Percentiles rank a stretch among this genome's conserved stretches.
Evolutionary conservation across 2,113 vertebrate genomes (phyloP).

Genomic region (Pimephales promelas): DNA sequence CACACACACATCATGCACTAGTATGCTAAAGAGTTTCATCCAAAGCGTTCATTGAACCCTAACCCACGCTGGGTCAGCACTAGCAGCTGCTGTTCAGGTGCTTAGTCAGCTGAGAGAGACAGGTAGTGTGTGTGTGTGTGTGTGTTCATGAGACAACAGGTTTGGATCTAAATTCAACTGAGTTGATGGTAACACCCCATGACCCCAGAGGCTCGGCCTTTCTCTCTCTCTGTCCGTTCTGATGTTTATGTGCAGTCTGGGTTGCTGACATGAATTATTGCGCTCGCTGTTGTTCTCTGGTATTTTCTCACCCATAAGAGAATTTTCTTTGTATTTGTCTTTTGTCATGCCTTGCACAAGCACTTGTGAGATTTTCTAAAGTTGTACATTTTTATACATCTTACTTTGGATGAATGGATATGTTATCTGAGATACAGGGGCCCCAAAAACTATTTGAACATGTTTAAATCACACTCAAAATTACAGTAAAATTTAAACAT

Average conservation of each 20-base stretch:
- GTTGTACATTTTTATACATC: not conserved
- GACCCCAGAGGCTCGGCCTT: slow-evolving; percentile 57
- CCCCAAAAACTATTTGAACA: not conserved
- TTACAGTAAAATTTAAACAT: no score
- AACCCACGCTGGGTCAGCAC: slow-evolving; percentile 9
- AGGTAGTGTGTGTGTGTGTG: slow-evolving; percentile 34
- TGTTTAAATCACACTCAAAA: not conserved
- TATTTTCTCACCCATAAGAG: slow-evolving; percentile 44
- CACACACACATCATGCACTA: slow-evolving; percentile 1
- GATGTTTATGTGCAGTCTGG: slow-evolving; percentile 25
- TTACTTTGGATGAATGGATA: not conserved
- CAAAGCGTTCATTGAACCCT: slow-evolving; percentile 17
- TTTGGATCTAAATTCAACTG: slow-evolving; percentile 13
- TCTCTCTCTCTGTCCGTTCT: not conserved
- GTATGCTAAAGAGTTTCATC: slow-evolving; percentile 6
- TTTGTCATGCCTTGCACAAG: slow-evolving; percentile 18
- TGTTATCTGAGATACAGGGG: not conserved
- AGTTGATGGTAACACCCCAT: slow-evolving; percentile 57
- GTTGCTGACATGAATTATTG: slow-evolving; percentile 45
- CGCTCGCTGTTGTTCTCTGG: slow-evolving; percentile 35
- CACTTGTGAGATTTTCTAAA: not conserved
- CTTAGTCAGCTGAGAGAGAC: slow-evolving; percentile 42
- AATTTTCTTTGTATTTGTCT: not conserved
- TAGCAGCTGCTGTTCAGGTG: slow-evolving; percentile 45
- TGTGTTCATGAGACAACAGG: not conserved